Percentiles rank a stretch among this genome's conserved stretches.
These are phyloP conservation scores for Malurus cyaneus DNA, from an alignment of 2,113 vertebrate genomes.

Conservation along the genomic window DNA sequence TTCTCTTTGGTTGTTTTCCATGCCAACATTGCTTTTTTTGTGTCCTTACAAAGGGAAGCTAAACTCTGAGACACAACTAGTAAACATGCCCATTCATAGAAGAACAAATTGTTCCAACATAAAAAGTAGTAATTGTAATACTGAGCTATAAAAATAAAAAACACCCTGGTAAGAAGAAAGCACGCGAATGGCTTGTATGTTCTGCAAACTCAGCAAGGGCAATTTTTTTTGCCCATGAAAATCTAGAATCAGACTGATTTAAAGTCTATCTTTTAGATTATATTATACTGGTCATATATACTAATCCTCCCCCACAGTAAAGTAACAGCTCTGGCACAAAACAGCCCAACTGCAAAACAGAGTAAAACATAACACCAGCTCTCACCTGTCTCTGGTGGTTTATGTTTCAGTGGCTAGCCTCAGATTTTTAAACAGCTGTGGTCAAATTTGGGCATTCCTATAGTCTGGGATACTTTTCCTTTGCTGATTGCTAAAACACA, in stretches of 20 bases:
- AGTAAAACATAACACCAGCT: accelerated
- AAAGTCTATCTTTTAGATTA: neutral
- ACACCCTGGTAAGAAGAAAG: neutral
- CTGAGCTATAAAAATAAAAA: neutral
- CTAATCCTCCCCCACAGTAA: neutral
- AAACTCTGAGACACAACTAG: neutral
- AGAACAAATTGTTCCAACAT: neutral
- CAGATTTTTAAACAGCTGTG: neutral
- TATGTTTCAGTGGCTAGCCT: neutral
- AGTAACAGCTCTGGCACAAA: neutral
- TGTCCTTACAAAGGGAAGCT: neutral
- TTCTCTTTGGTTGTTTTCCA: neutral
- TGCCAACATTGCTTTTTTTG: neutral
- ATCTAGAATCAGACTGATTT: neutral
- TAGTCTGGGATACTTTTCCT: neutral
- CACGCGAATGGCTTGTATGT: neutral
- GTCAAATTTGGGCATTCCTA: neutral
- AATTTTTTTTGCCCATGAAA: neutral
- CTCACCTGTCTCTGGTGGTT: neutral
- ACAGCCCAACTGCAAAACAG: neutral
- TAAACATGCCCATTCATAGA: neutral
- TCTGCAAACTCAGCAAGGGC: neutral
- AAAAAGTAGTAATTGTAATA: neutral
- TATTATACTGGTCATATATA: accelerated
- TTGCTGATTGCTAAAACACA: neutral